Evolutionary conservation across 2,797 vertebrate genomes (phyloP).

Genomic region (Arrhamphus sclerolepis): DNA sequence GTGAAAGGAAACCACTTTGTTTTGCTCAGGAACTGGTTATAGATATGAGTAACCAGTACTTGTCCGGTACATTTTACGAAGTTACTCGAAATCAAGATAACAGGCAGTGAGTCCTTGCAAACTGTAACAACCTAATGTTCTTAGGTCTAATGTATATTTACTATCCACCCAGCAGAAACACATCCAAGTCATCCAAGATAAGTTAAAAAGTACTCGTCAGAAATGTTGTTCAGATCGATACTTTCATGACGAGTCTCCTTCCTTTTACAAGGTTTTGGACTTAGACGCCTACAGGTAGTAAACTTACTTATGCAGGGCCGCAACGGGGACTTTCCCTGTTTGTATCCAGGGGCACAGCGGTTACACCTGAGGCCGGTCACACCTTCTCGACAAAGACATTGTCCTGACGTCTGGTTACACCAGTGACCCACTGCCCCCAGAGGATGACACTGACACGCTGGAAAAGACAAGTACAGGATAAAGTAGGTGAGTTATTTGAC

Average conservation of each 20-base stretch:
- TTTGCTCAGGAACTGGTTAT: neutral
- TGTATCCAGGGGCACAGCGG: slow-evolving; percentile 86
- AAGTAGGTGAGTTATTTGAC: neutral
- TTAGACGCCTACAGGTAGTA: accelerated
- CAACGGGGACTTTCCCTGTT: slow-evolving; percentile 86
- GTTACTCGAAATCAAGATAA: too few relatives aligned
- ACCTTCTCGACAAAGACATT: slow-evolving; percentile 89
- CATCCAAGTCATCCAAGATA: too few relatives aligned
- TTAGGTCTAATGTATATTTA: too few relatives aligned
- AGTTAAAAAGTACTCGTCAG: too few relatives aligned
- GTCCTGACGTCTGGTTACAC: slow-evolving; percentile 91
- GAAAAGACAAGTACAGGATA: slow-evolving; percentile 4
- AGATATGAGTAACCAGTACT: neutral
- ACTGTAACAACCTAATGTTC: too few relatives aligned
- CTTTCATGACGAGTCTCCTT: neutral
- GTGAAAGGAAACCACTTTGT: neutral
- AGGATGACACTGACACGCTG: slow-evolving; percentile 90
- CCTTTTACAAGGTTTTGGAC: neutral
- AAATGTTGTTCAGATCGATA: neutral
- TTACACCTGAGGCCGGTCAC: slow-evolving; percentile 88
- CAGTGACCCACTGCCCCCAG: slow-evolving; percentile 85
- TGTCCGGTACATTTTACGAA: too few relatives aligned
- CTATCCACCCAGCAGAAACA: too few relatives aligned
- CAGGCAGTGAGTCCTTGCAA: too few relatives aligned
- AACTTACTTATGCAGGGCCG: slow-evolving; percentile 90